phyloP scores from a whole-genome alignment of 2,113 vertebrate genomes.

The Pygoscelis adeliae region DNA sequence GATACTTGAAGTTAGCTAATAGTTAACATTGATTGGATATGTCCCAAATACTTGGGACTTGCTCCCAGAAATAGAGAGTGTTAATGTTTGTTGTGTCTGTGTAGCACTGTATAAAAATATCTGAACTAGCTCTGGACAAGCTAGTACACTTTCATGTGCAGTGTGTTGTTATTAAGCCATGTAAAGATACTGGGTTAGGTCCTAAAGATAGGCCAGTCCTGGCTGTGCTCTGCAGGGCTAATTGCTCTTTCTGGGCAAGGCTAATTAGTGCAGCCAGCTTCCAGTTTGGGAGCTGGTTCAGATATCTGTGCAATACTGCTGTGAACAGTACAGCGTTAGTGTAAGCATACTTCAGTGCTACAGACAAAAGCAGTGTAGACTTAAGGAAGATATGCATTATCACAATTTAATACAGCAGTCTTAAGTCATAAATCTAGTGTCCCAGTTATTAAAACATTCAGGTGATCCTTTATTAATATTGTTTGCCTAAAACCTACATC shows the following conservation, averaged over 20 bases:
- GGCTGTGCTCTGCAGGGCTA: neutral
- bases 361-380: neutral
- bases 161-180: neutral
- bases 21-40: neutral
- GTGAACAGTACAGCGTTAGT: neutral
- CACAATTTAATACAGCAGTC: neutral
- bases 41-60: neutral
- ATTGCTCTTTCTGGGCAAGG: neutral
- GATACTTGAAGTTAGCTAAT: neutral
- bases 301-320: neutral
- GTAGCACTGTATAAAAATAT: rapidly evolving
- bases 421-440: neutral
- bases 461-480: neutral
- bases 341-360: neutral
- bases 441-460: neutral
- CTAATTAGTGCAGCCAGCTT: neutral
- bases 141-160: rapidly evolving
- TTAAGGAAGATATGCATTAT: rapidly evolving
- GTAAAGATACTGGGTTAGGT: neutral
- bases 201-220: neutral
- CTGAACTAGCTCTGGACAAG: neutral
- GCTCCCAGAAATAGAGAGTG: neutral
- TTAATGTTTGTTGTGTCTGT: neutral
- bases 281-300: neutral
- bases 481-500: neutral